These are phyloP conservation scores for Lophius piscatorius DNA, from an alignment of 2,113 vertebrate genomes.

Conservation along the genomic window DNA sequence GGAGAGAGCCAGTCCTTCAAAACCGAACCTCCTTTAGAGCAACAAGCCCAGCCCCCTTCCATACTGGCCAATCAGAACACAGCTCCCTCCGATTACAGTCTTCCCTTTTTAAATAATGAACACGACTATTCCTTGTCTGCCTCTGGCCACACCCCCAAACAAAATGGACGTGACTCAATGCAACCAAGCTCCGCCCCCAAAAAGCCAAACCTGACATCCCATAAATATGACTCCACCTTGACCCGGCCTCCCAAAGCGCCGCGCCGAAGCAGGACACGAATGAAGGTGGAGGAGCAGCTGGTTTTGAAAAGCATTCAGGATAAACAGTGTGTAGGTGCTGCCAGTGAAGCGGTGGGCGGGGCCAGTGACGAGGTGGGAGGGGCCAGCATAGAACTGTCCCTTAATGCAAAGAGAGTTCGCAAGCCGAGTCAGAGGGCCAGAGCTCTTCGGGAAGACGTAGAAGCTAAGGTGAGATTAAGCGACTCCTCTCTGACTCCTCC, in stretches of 20 bases:
- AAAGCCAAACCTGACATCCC: accelerated
- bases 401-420: constrained; percentile 43
- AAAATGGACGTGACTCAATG: background rate
- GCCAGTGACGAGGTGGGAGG: background rate
- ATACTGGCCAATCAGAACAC: background rate
- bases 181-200: background rate
- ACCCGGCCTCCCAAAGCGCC: background rate
- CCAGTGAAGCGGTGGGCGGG: no score
- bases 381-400: background rate
- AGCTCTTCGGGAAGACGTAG: constrained; percentile 23
- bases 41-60: background rate
- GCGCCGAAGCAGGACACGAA: background rate
- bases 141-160: background rate
- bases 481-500: background rate
- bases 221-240: background rate
- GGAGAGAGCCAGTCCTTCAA: no score
- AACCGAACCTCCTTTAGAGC: background rate
- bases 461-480: constrained; percentile 20
- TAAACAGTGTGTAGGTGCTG: background rate
- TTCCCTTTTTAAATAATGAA: constrained; percentile 3
- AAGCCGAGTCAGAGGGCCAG: constrained; percentile 53
- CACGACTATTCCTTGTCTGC: background rate
- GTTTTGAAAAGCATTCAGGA: background rate
- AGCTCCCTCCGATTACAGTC: background rate
- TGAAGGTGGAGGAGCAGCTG: background rate